These are phyloP conservation scores for Zhuqinia jingwanae DNA, from an alignment of 2,888 invertebrate species.

Conservation along the genomic window DNA sequence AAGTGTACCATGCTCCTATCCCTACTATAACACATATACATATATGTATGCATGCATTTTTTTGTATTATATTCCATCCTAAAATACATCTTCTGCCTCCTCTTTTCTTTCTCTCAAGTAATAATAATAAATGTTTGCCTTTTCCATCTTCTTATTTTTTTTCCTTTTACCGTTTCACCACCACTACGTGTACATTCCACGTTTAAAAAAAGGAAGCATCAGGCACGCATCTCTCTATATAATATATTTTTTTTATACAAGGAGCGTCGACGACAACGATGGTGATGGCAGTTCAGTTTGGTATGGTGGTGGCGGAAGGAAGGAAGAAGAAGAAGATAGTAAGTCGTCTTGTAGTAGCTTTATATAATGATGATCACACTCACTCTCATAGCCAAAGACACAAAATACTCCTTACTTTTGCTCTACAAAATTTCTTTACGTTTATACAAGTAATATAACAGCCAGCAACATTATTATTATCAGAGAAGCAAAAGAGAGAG, in stretches of 20 bases:
- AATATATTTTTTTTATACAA: background rate
- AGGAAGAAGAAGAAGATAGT: constrained; percentile 55
- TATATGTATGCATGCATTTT: background rate
- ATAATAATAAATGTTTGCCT: constrained; percentile 70
- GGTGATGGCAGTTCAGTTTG: constrained; percentile 4
- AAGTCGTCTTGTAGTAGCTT: constrained; percentile 52
- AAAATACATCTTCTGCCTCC: constrained; percentile 46
- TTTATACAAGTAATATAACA: background rate
- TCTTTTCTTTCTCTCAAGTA: constrained; percentile 54
- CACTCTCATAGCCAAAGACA: constrained; percentile 48
- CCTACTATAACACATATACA: constrained; percentile 31
- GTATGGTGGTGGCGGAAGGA: constrained; percentile 23
- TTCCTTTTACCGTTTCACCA: background rate
- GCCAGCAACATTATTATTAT: background rate
- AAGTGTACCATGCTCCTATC: constrained; percentile 63
- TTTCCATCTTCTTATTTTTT: constrained; percentile 28
- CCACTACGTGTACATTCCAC: too few species aligned
- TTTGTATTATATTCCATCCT: background rate
- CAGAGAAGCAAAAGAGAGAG: background rate
- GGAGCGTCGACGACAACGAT: constrained; percentile 1
- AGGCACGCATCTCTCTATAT: too few species aligned
- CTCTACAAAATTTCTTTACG: constrained; percentile 22
- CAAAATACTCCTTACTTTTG: constrained; percentile 44
- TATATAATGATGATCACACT: constrained; percentile 53
- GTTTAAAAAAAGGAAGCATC: too few species aligned